Base-by-base conservation (phyloP, 2,888 invertebrate species). In the Hirudinaria manillensis region DNA sequence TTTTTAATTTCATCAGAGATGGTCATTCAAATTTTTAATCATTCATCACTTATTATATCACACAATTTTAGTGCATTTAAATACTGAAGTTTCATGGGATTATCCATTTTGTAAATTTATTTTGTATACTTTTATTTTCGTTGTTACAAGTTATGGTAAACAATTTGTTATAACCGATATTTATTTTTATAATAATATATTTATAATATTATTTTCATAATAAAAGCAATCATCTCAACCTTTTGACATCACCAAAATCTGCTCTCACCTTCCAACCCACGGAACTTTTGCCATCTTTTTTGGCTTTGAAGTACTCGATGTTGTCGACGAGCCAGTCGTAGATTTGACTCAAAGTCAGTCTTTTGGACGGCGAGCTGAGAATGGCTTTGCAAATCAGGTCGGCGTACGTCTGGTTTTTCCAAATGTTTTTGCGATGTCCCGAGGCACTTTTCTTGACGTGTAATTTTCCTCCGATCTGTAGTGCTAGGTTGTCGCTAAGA, bases 371-470 rank as follows among this genome's bases (percentile, higher is more conserved):
- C 10, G 75, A 72, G 32, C 75, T 75, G 45, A 65, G 72, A 36
- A 75, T 75, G 24, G 75, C 75, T 16, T 65, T 71, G 75, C 29
- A 38, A 66, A 75, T 75, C 27, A 75, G 72, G 32, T 75, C 75
- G 36, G 75, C 75, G 51, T 75, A 75, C 21, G 75, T 72, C 38
- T 71, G 71, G 29, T 66, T 61, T 38, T 72, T 72, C 75, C 75
- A 75, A n/a, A 72, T 61, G 66, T 53, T 75, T 66, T 75, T 75
- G 34, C 72, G 27, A 21, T 27, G 65, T 21, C n/a, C 55, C 3
- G 21, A 2, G 13, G 32, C 1, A 32, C 34, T 29, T 24, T 68
- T 68, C 34, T 68, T 68, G n/a, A 24, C 7, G 1, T 24, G 24
- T 2, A 10, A n/a, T 61, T 61, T 61, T 27, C 13, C 61, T 10